These are phyloP conservation scores for Syngnathus acus DNA, from an alignment of 2,797 vertebrate species.

Conservation along the genomic window DNA sequence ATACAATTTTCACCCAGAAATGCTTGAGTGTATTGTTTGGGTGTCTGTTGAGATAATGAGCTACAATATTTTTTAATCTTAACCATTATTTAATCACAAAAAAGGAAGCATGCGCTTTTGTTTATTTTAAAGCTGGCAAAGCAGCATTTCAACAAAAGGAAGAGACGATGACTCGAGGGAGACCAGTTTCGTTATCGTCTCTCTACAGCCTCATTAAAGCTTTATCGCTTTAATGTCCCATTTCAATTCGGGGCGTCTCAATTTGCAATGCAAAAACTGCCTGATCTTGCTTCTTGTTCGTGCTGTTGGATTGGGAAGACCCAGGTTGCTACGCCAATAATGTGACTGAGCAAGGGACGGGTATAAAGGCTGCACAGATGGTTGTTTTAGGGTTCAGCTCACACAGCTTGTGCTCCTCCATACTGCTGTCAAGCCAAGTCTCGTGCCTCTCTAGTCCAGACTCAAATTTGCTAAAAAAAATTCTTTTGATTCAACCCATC, in stretches of 20 bases:
- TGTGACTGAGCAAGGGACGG: constrained; percentile 37
- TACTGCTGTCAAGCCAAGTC: constrained; percentile 16
- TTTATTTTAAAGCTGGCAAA: constrained; percentile 37
- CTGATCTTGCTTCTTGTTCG: constrained; percentile 61
- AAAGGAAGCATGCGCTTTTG: constrained; percentile 26
- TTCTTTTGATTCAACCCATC: too few relatives aligned
- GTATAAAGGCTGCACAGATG: constrained; percentile 53
- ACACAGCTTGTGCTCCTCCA: constrained; percentile 32
- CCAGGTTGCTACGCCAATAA: constrained; percentile 59
- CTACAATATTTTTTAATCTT: background rate
- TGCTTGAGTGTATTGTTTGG: background rate
- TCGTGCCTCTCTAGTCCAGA: constrained; percentile 8
- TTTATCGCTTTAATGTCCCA: constrained; percentile 4
- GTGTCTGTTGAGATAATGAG: background rate
- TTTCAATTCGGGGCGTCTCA: constrained; percentile 15
- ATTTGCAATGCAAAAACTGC: constrained; percentile 61
- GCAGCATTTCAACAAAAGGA: constrained; percentile 23
- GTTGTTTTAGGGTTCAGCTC: constrained; percentile 32
- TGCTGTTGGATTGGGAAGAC: constrained; percentile 32
- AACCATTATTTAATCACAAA: constrained; percentile 14
- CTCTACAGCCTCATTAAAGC: constrained; percentile 17
- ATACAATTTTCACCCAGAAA: constrained; percentile 7
- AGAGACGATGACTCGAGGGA: constrained; percentile 26
- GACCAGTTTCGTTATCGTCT: constrained; percentile 34
- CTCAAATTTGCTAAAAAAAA: constrained; percentile 8